These are phyloP conservation scores for Cotesia vestalis DNA, from an alignment of 1,140 invertebrate genomes.

Conservation along the genomic window DNA sequence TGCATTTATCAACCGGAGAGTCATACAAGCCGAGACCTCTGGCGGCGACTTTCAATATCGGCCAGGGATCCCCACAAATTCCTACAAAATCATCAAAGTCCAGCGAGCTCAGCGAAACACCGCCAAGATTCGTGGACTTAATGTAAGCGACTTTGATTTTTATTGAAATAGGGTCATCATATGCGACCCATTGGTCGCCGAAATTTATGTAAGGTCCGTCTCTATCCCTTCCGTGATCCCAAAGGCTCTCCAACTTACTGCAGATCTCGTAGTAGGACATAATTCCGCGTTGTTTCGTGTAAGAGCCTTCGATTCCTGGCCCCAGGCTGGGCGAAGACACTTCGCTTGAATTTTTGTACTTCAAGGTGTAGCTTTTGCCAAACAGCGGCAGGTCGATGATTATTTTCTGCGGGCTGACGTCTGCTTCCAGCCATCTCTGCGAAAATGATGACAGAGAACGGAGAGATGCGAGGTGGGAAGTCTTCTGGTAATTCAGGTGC, in stretches of 20 bases:
- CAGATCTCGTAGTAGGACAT: conserved; percentile 78
- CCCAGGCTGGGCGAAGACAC: conserved; percentile 57
- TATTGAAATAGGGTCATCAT: conserved; percentile 76
- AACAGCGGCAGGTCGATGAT: conserved; percentile 73
- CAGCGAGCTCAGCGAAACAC: conserved; percentile 74
- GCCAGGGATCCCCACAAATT: conserved; percentile 73
- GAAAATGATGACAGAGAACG: conserved; percentile 42
- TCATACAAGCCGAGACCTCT: conserved; percentile 65
- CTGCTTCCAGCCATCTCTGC: conserved; percentile 52
- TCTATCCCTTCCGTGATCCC: conserved; percentile 71
- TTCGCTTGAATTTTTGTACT: conserved; percentile 56
- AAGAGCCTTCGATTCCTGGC: conserved; percentile 69
- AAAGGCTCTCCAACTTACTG: conserved; percentile 71
- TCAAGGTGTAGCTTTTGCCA: conserved; percentile 70
- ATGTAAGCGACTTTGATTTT: conserved; percentile 76
- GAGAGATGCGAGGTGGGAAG: conserved; percentile 53
- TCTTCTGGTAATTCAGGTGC: conserved; percentile 47
- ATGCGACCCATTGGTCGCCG: conserved; percentile 86
- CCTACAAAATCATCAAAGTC: conserved; percentile 76
- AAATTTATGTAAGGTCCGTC: conserved; percentile 78
- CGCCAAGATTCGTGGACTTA: conserved; percentile 71
- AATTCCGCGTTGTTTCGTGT: conserved; percentile 73
- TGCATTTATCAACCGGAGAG: conserved; percentile 55
- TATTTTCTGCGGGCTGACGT: conserved; percentile 68
- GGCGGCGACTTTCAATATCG: conserved; percentile 70